Conservation (phyloP, 2,113 vertebrate species). For the Ceyx melanurus region DNA sequence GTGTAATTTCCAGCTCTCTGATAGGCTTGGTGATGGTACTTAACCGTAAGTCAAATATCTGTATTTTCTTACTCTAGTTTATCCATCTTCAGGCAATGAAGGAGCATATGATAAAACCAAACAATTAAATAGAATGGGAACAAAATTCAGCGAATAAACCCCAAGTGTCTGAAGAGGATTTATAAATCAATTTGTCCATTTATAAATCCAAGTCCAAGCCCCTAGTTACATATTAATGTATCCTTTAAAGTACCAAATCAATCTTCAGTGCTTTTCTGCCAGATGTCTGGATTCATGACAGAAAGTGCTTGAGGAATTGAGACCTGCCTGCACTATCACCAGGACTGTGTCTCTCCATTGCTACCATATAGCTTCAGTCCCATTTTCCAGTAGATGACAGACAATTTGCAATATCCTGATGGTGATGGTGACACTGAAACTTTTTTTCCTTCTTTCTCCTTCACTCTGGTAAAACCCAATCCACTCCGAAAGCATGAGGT, state of each 20-base stretch:
- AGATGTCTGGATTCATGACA: background rate
- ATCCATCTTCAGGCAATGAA: background rate
- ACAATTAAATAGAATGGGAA: background rate
- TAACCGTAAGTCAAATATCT: background rate
- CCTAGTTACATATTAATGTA: background rate
- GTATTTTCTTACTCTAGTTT: background rate
- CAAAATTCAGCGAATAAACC: fast-evolving
- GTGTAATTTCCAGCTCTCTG: background rate
- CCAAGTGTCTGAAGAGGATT: background rate
- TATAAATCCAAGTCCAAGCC: background rate
- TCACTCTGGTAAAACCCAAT: background rate
- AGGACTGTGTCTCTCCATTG: background rate
- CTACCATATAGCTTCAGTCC: background rate
- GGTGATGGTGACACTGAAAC: background rate
- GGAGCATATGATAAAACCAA: background rate
- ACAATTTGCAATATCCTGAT: background rate
- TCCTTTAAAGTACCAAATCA: background rate
- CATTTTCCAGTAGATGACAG: background rate
- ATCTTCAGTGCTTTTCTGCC: background rate
- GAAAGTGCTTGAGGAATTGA: background rate
- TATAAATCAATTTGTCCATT: background rate
- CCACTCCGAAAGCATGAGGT: background rate
- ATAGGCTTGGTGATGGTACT: background rate
- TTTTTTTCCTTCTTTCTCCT: background rate
- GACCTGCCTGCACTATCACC: background rate